A percentile compares a stretch with the other conserved stretches of the same genome.
These are phyloP conservation scores for Acanthopagrus latus DNA, from an alignment of 2,797 vertebrate species.

Conservation along the genomic window DNA sequence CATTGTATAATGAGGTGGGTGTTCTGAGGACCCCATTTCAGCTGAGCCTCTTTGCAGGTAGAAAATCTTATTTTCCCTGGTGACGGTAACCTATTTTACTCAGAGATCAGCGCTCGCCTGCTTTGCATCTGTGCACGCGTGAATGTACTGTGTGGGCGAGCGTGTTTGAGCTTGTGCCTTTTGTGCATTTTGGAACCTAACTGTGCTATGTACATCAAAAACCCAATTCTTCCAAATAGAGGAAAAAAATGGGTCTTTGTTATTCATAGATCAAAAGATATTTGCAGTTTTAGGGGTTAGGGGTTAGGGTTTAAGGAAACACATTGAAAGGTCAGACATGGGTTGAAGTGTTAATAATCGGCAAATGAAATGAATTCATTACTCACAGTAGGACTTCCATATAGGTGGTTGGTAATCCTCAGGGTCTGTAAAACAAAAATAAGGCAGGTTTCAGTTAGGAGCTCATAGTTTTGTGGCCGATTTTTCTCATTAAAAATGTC, in stretches of 20 bases:
- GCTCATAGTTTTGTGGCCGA: constrained; percentile 31
- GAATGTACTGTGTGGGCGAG: constrained; percentile 49
- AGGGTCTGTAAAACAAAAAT: constrained; percentile 89
- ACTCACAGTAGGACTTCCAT: constrained; percentile 99
- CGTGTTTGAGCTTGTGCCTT: constrained; percentile 30
- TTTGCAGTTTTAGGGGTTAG: background rate
- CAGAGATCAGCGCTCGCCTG: constrained; percentile 54
- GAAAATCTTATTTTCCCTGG: constrained; percentile 67
- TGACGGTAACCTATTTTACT: constrained; percentile 75
- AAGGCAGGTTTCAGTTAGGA: constrained; percentile 55
- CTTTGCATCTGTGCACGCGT: constrained; percentile 57
- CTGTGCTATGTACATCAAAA: constrained; percentile 42
- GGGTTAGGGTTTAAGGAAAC: constrained; percentile 11
- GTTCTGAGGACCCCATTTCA: constrained; percentile 64
- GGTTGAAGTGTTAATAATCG: constrained; percentile 36
- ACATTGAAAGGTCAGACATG: constrained; percentile 10
- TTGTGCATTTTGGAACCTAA: constrained; percentile 47
- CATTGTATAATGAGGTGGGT: constrained; percentile 66
- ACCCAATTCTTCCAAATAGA: constrained; percentile 13
- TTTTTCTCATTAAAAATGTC: constrained; percentile 56
- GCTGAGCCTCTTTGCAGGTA: constrained; percentile 68
- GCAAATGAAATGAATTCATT: constrained; percentile 32
- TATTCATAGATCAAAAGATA: constrained; percentile 46
- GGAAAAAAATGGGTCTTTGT: constrained; percentile 10
- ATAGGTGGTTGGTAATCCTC: constrained; percentile 99